Evolutionary conservation across 2,113 vertebrate genomes (phyloP).

Genomic region (Syngnathus floridae): DNA sequence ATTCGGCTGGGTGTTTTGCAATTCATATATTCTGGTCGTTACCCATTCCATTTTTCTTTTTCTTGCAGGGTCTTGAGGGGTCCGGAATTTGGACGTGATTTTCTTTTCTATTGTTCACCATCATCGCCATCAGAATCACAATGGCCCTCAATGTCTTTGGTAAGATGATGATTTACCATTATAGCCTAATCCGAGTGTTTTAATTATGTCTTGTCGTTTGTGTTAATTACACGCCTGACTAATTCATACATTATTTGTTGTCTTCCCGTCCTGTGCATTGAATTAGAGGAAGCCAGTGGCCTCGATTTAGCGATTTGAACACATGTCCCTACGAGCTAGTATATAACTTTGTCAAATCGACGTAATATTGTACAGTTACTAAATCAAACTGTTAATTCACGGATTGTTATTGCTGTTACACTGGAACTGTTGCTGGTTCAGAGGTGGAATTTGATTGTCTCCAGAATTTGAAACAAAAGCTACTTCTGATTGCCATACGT

Average conservation of each 20-base stretch:
- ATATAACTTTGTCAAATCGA: neutral
- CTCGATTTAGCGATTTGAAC: no score
- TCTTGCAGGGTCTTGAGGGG: constrained; percentile 23
- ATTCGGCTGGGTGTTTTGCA: constrained; percentile 9
- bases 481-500: no score
- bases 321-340: neutral
- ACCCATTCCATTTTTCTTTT: neutral
- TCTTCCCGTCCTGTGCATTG: neutral
- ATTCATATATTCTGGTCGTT: neutral
- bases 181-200: neutral
- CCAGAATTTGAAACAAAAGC: neutral
- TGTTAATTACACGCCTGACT: neutral
- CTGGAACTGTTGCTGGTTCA: neutral
- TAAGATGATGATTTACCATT: constrained; percentile 30
- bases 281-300: neutral
- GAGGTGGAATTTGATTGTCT: neutral
- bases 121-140: constrained; percentile 30
- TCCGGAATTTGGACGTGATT: constrained; percentile 25
- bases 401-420: neutral
- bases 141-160: constrained; percentile 70
- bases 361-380: neutral
- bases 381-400: neutral
- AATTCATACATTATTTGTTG: neutral
- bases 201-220: neutral
- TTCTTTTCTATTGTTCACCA: constrained; percentile 21